Base-by-base conservation (phyloP, 2,113 vertebrate genomes). In the Orthonyx spaldingii region DNA sequence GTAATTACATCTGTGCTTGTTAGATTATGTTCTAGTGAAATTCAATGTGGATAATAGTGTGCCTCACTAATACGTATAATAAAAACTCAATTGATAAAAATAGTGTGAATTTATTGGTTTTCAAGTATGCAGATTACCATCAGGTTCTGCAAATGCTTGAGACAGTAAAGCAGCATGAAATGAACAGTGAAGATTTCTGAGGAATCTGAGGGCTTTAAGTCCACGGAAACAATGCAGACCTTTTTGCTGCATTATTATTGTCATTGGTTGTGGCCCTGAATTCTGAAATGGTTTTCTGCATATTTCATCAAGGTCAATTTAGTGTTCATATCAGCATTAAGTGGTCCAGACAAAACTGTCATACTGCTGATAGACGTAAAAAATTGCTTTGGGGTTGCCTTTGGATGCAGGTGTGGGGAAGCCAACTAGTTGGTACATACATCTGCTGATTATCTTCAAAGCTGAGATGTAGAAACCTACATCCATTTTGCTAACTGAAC, bases 351-450 rank as follows among this genome's bases (percentile, higher is more conserved):
- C 60, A 50, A 69, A 96, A 92, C 60, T 89, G 33, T 80, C 52
- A 64, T 71, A 52, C 41, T 60, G n/a, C 83, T 71, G 81, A 78
- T 70, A 66, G 72, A 66, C 42, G 35, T 22, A 30, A 69, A 91
- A 65, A 37, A 22, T 87, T 75, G 44, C 89, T 95, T 75, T 81
- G 66, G 61, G 74, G 46, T 95, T 90, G 96, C 84, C 92, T 94
- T 86, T 92, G 95, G 94, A 93, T 90, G 69, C 90, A 95, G 94
- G 42, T 95, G 94, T 92, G 91, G 90, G 92, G 93, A 95, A 95
- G 96, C 94, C 84, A 88, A 61, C 81, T 96, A 83, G 69, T 35
- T 82, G 47, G 82, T 74, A 68, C 92, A 80, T 68, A 87, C 84
- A 80, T 95, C 87, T 95, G 80, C 84, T 85, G 81, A 66, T 76